Conservation (phyloP, 30 jellyfish, hydroid and myxozoan genomes). For the Mastigias papua region DNA sequence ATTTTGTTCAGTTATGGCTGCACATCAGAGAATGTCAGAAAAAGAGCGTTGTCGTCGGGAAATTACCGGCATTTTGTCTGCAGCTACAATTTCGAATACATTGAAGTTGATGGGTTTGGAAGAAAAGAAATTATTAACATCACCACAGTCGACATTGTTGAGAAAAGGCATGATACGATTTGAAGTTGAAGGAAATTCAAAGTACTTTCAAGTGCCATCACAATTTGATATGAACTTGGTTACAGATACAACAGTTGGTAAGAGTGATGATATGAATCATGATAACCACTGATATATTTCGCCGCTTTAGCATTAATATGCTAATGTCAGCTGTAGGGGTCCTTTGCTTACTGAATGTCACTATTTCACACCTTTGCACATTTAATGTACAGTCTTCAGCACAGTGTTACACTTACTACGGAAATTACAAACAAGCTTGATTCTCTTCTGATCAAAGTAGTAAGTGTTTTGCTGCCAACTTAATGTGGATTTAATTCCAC, state of each 20-base stretch:
- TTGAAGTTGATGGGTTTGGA: conserved; percentile 62
- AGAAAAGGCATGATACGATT: conserved; percentile 11
- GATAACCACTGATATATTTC: background rate
- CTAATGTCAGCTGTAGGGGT: no score
- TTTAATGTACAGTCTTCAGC: no score
- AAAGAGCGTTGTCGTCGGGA: conserved; percentile 91
- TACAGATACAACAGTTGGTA: conserved; percentile 39
- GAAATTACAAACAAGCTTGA: no score
- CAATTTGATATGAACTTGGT: conserved; percentile 43
- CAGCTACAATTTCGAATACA: conserved; percentile 73
- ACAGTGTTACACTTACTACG: no score
- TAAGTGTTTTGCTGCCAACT: no score
- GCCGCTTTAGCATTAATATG: no score
- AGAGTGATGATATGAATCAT: background rate
- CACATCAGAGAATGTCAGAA: conserved; percentile 96
- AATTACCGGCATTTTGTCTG: conserved; percentile 89
- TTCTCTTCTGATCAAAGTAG: no score
- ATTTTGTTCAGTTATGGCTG: conserved; percentile 67
- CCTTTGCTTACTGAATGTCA: no score
- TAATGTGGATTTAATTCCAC: no score
- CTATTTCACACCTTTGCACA: no score
- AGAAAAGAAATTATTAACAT: conserved; percentile 18
- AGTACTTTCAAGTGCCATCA: conserved; percentile 59
- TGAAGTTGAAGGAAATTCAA: conserved; percentile 61
- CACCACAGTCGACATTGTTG: background rate